A percentile compares a stretch with the other conserved stretches of the same genome.
Conservation (phyloP, 2,113 vertebrate genomes). For the Cyanoliseus patagonus region DNA sequence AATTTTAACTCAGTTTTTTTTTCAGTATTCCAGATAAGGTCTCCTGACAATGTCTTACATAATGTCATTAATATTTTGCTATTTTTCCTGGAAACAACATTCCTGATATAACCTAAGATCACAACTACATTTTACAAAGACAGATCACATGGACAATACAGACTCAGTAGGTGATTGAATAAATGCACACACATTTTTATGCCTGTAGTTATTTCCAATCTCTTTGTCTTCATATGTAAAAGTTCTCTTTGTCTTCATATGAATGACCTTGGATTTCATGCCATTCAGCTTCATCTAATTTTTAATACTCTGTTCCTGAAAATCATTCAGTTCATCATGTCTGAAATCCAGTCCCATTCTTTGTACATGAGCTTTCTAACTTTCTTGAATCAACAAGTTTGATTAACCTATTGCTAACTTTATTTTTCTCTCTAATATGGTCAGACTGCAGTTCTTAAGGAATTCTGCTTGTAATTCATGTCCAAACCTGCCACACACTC, state of each 20-base stretch:
- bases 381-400: background rate
- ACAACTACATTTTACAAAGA: background rate
- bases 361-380: background rate
- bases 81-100: background rate
- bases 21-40: background rate
- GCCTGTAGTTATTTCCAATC: background rate
- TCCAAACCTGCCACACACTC: background rate
- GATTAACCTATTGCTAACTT: background rate
- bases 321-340: background rate
- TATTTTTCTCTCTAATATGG: background rate
- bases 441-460: background rate
- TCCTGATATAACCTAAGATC: background rate
- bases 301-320: background rate
- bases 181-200: background rate
- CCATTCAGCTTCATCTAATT: background rate
- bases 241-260: background rate
- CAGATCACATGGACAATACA: background rate
- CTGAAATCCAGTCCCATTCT: background rate
- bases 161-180: background rate
- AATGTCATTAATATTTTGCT: background rate
- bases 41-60: background rate
- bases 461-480: background rate
- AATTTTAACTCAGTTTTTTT: background rate
- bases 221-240: background rate
- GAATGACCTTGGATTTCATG: background rate